Evolutionary conservation across 2,797 vertebrate genomes (phyloP), one percentile per base, ranked within the genome.

Genomic region (Enteromius radiatus): DNA sequence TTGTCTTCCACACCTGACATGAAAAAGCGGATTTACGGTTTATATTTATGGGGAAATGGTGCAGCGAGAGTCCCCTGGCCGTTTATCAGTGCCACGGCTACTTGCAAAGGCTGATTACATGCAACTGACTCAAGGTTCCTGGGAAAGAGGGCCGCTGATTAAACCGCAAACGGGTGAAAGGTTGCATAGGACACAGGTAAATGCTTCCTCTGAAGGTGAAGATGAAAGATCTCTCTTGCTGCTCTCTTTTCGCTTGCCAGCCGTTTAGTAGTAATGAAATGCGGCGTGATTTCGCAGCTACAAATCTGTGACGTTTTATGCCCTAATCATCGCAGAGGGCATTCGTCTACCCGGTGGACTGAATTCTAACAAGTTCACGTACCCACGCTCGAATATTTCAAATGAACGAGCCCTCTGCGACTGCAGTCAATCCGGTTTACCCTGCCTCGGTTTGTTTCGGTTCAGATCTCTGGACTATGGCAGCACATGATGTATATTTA

Each of bases 401-500:
- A 21, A 6, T 8, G 63, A 68, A 82, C 3, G 19, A 76, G 61
- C 23, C 71, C 36, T 52, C 36, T 76, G 71, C 10, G 15, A 7
- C 23, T n/a, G 17, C 45, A 49, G 15, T 47, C n/a, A 4, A 67
- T 76, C 71, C 9, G 71, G 63, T 76, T 49, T 65, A 43, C 45
- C 43, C 70, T 81, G 69, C n/a, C 28, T 78, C 0, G 26, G 49
- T 83, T 83, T 83, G 74, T 69, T 77, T 83, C 38, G 12, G 36
- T 10, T 68, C 84, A 82, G 19, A 69, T 83, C 88, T 88, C 86
- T 56, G 15, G 88, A 87, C 89, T 61, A 28, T 7, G 81, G 67
- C 67, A 81, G 87, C 78, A 77, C 86, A 88, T 82, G 89, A 77
- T 84, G 87, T 93, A 92, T 93, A 93, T 93, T 91, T 92, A 92